Percentiles rank a stretch among this genome's conserved stretches.
These are phyloP conservation scores for Silurus meridionalis DNA, from an alignment of 2,113 vertebrate species.

Conservation along the genomic window DNA sequence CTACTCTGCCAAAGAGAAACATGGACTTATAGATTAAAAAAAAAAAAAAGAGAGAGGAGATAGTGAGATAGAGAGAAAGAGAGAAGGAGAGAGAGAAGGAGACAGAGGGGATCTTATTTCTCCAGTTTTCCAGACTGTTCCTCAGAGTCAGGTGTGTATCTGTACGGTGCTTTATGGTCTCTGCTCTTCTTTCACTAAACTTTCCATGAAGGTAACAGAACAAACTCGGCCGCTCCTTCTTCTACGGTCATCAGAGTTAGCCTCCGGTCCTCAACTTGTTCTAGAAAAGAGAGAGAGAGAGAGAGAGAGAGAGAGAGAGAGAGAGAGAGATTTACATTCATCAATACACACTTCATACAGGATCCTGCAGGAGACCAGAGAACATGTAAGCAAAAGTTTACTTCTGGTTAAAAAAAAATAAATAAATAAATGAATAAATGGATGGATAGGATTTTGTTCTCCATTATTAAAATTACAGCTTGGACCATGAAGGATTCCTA, in stretches of 20 bases:
- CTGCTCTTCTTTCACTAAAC: conserved; percentile 54
- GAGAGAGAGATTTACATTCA: conserved; percentile 33
- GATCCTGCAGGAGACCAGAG: conserved; percentile 54
- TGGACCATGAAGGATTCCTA: too few species aligned
- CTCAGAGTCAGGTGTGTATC: conserved; percentile 55
- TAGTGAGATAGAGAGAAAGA: conserved; percentile 15
- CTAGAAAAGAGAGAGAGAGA: conserved; percentile 55
- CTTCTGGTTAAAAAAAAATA: too few species aligned
- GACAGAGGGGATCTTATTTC: conserved; percentile 22
- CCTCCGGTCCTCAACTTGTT: conserved; percentile 74
- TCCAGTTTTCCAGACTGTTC: conserved; percentile 49
- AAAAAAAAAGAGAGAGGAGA: conserved; percentile 22
- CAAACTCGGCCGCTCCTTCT: conserved; percentile 49
- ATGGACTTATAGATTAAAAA: background rate
- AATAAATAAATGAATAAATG: too few species aligned
- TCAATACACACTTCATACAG: conserved; percentile 67
- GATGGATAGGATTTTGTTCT: too few species aligned
- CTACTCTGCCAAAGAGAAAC: conserved; percentile 18
- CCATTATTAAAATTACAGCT: too few species aligned
- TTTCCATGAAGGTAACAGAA: conserved; percentile 60
- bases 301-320: background rate
- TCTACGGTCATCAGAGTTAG: conserved; percentile 49
- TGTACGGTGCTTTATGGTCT: conserved; percentile 52
- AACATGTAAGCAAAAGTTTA: too few species aligned
- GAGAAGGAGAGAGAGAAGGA: background rate